A percentile compares a stretch with the other conserved stretches of the same genome.
Conservation (phyloP, 2,113 vertebrate species). For the Sclerurus mexicanus region DNA sequence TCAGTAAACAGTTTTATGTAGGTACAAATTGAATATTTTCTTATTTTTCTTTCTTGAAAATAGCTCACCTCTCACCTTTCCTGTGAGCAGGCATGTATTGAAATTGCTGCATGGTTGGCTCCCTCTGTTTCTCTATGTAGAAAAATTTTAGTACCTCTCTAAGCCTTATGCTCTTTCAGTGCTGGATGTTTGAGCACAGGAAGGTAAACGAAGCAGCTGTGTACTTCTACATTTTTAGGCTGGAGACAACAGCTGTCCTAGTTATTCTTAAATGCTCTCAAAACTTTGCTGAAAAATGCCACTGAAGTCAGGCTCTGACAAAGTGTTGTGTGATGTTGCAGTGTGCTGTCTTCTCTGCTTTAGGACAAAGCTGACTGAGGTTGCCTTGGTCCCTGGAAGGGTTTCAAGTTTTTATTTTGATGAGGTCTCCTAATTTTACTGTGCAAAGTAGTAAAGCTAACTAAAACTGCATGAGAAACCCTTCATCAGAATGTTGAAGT, state of each 20-base stretch:
- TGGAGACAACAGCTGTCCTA: not conserved
- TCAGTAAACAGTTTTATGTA: not conserved
- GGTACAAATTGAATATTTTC: not conserved
- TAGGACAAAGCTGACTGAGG: not conserved
- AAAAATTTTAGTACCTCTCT: not conserved
- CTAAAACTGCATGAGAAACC: not conserved
- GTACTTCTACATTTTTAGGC: not conserved
- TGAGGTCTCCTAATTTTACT: not conserved
- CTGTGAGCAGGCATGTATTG: not conserved
- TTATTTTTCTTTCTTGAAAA: not conserved
- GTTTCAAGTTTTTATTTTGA: not conserved
- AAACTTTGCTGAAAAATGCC: not conserved
- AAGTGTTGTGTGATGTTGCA: not conserved
- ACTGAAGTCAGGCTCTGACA: not conserved
- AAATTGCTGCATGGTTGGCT: not conserved
- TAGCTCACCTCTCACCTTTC: not conserved
- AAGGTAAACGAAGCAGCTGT: not conserved
- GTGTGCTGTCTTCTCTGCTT: not conserved
- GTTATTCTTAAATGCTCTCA: not conserved
- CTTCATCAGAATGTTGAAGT: not conserved
- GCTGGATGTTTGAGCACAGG: not conserved
- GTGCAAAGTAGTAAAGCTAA: not conserved
- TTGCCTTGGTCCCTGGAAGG: not conserved
- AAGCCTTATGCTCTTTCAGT: not conserved
- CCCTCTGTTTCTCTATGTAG: not conserved